A percentile compares a stretch with the other conserved stretches of the same genome.
phyloP scores from a whole-genome alignment of 2,888 invertebrate species.

The Caenorhabditis angaria region DNA sequence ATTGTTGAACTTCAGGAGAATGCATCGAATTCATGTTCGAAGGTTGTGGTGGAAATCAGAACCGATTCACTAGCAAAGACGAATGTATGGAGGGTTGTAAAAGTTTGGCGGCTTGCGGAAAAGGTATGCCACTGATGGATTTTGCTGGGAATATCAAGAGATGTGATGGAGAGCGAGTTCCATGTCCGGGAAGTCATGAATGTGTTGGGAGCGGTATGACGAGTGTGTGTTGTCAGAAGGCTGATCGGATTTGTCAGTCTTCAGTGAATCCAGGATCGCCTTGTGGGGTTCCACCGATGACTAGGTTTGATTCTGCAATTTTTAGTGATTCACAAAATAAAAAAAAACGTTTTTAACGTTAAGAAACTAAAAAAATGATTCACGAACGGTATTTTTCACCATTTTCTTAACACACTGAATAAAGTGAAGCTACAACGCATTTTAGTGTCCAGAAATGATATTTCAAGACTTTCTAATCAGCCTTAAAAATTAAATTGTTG shows the following conservation, averaged over 20 bases:
- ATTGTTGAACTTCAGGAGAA: conserved; percentile 35
- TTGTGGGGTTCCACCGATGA: conserved; percentile 54
- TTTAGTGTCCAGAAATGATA: too few relatives aligned
- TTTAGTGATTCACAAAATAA: too few relatives aligned
- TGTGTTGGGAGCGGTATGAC: conserved; percentile 58
- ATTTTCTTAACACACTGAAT: too few relatives aligned
- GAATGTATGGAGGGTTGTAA: conserved; percentile 59
- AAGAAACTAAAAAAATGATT: too few relatives aligned
- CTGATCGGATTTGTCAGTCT: conserved; percentile 53
- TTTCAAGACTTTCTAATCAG: too few relatives aligned
- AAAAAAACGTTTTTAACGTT: too few relatives aligned
- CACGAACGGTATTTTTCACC: too few relatives aligned
- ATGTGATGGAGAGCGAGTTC: conserved; percentile 57
- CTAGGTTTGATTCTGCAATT: conserved; percentile 36
- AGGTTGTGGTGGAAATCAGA: conserved; percentile 66
- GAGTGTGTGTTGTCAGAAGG: conserved; percentile 59
- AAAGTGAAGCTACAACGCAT: too few relatives aligned
- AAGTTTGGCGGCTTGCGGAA: conserved; percentile 57
- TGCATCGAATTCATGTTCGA: conserved; percentile 62
- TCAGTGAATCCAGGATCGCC: conserved; percentile 51
- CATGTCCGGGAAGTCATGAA: conserved; percentile 58
- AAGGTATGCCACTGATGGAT: conserved; percentile 63
- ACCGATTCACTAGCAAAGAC: conserved; percentile 53
- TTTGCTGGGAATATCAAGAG: conserved; percentile 63
- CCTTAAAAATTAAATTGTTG: too few relatives aligned